Evolutionary conservation across 2,113 vertebrate genomes (phyloP).

Genomic region (Myotis brandtii): DNA sequence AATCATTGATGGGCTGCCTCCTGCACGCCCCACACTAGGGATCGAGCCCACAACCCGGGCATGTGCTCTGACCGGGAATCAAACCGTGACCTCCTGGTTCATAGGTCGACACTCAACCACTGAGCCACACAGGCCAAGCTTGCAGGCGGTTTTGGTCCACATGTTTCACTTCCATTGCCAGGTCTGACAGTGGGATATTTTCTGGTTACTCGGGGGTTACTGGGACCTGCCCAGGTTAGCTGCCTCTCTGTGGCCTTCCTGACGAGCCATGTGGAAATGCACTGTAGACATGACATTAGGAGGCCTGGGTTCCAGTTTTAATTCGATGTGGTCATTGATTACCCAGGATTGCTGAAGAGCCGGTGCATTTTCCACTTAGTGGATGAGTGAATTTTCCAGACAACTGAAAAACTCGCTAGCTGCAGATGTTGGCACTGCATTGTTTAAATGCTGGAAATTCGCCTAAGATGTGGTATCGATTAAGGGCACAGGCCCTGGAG

Average conservation of each 20-base stretch:
- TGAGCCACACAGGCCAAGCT: no score
- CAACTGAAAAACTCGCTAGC: slow-evolving; percentile 28
- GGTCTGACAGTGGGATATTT: not conserved
- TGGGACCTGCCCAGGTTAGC: not conserved
- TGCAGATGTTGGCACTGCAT: slow-evolving; percentile 16
- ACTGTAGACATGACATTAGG: not conserved
- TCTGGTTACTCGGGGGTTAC: not conserved
- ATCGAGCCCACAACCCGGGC: no score
- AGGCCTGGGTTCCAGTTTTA: not conserved
- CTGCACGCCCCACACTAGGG: no score
- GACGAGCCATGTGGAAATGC: not conserved
- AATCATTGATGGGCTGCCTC: no score
- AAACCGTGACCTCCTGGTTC: no score
- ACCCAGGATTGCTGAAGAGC: not conserved
- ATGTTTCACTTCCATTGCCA: not conserved
- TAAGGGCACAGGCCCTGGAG: not conserved
- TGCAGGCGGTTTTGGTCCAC: not conserved
- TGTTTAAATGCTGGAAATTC: slow-evolving; percentile 46
- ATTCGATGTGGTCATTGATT: not conserved
- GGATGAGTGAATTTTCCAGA: slow-evolving; percentile 48
- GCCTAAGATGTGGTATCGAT: slow-evolving; percentile 2
- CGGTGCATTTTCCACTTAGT: slow-evolving; percentile 44
- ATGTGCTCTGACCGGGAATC: no score
- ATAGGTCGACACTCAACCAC: no score
- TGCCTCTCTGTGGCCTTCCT: not conserved